phyloP scores from a whole-genome alignment of 2,888 invertebrate genomes.

The Agriopis marginaria region DNA sequence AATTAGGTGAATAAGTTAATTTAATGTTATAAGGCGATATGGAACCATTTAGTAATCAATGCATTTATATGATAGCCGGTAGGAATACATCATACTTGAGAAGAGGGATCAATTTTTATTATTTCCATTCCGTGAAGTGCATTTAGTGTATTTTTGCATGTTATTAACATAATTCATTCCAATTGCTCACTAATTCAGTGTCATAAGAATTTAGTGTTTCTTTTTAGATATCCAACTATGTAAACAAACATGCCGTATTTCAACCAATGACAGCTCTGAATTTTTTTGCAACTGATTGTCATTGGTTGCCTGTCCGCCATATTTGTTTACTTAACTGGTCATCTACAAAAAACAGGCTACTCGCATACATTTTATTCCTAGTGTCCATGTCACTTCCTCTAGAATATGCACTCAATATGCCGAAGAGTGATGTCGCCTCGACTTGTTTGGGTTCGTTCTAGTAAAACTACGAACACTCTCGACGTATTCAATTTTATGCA shows the following conservation, averaged over 20 bases:
- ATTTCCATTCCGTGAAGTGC: constrained; percentile 46
- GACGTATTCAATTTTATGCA: constrained; percentile 45
- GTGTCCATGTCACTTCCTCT: constrained; percentile 77
- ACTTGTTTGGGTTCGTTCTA: constrained; percentile 58
- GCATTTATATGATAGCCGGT: constrained; percentile 28
- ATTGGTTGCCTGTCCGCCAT: no score
- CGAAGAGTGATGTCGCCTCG: constrained; percentile 82
- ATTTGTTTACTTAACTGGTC: no score
- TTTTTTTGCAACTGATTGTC: no score
- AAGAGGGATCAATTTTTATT: constrained; percentile 39
- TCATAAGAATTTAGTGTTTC: constrained; percentile 37
- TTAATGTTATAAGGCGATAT: constrained; percentile 52
- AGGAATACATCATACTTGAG: constrained; percentile 12
- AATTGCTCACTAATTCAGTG: constrained; percentile 39
- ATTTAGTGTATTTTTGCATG: constrained; percentile 53
- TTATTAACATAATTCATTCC: constrained; percentile 50
- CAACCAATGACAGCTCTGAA: no score
- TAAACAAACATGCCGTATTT: background rate
- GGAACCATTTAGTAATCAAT: constrained; percentile 70
- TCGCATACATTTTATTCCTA: constrained; percentile 61
- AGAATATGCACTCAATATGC: constrained; percentile 82
- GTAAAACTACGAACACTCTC: constrained; percentile 37
- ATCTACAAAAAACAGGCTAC: background rate
- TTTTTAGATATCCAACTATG: no score
- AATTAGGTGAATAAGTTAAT: constrained; percentile 36